These are phyloP conservation scores for Poeciliopsis paucimaculata DNA, from an alignment of 2,797 vertebrate genomes.

Conservation along the genomic window DNA sequence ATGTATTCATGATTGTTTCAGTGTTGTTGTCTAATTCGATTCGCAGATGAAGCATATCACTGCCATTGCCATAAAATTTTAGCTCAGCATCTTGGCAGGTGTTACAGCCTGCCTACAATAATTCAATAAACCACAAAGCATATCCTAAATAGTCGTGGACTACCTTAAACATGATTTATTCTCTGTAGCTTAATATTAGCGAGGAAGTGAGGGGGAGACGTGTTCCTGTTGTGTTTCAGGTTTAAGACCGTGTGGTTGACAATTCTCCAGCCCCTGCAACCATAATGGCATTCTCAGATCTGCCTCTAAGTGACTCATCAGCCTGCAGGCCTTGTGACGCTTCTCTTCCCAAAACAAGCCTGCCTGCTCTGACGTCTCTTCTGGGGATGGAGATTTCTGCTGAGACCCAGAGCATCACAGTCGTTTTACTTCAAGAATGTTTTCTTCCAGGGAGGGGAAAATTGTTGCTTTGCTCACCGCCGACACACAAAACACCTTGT, in stretches of 20 bases:
- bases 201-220: conserved; percentile 37
- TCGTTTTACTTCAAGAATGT: conserved; percentile 65
- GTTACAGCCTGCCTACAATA: conserved; percentile 19
- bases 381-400: conserved; percentile 61
- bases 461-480: conserved; percentile 44
- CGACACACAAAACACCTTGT: conserved; percentile 42
- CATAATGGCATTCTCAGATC: conserved; percentile 68
- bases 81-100: conserved; percentile 1
- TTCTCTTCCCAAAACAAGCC: conserved; percentile 56
- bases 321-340: conserved; percentile 50
- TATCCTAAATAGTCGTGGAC: conserved; percentile 40
- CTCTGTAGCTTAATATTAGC: conserved; percentile 59
- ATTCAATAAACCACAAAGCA: conserved; percentile 42
- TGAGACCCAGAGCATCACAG: conserved; percentile 55
- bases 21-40: conserved; percentile 18
- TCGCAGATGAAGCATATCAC: background rate
- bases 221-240: conserved; percentile 49
- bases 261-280: conserved; percentile 67
- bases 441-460: conserved; percentile 55
- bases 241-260: conserved; percentile 58
- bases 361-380: conserved; percentile 58
- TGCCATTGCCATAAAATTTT: background rate
- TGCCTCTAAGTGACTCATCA: conserved; percentile 75
- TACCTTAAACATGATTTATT: conserved; percentile 51
- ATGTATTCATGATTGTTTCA: conserved; percentile 23